Base-by-base conservation (phyloP, 37 sponge, comb jelly and placozoan species). In the Sycon ciliatum region DNA sequence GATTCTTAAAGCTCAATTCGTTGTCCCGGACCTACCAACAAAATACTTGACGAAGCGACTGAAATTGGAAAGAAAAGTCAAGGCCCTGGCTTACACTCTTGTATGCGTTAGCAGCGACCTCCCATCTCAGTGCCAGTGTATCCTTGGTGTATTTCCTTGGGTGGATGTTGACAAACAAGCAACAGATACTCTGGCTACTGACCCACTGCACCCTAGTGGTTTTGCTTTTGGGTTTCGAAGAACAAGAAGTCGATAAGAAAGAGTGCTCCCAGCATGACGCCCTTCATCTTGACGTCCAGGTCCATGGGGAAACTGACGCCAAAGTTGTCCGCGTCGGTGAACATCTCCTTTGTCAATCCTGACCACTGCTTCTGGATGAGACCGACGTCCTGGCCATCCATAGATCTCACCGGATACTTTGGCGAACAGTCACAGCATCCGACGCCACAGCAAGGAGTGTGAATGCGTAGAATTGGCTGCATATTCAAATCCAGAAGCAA, bases 261-360 rank as follows among this genome's bases (percentile, higher is more conserved):
- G 38, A 63, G 49, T 38, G 95, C 95, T 39, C 78, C 95, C 37
- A 93, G 20, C 90, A 93, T 80, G 0, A 83, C 82, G 46, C 90
- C 95, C 77, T 93, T 93, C 82, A 89, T 71, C 71, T 89, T 86
- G 11, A 83, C 87, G 78, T 89, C 90, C 58, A 93, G 57, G 42
- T 93, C 95, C 87, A 89, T 83, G 28, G 95, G 95, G 71, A 93
- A 46, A 46, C 52, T 68, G 26, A 93, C 85, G 31, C 95, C 95
- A 89, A 93, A 93, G 80, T 93, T 93, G 64, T 93, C 95, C 38
- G 95, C 95, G 83, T 89, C 90, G 61, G 95, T 89, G 82, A 89
- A 93, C 32, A 71, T 73, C 74, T 93, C 95, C 54, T 89, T 89
- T 6, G 81, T 74, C 0, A 93, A 85, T 1, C 95, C 95, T 3